Evolutionary conservation across 2,888 invertebrate genomes (phyloP).

Genomic region (Drymonia ruficornis): DNA sequence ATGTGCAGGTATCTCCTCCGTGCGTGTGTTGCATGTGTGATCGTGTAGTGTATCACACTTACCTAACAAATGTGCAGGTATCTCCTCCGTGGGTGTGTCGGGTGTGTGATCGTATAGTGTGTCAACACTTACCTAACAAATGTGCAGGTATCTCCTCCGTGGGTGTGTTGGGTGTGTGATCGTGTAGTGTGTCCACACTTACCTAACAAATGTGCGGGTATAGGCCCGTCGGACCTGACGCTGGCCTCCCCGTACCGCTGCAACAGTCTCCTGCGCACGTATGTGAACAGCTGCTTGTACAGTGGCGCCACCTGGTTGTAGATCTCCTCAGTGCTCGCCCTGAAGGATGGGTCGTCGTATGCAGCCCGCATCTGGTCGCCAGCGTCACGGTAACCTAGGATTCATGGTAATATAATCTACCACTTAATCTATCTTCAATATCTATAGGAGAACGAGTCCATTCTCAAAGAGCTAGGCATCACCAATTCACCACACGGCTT

Average conservation of each 20-base stretch:
- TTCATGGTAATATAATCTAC: too few species aligned
- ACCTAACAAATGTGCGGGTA: conserved; percentile 93
- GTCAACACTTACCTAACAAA: conserved; percentile 83
- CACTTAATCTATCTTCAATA: too few species aligned
- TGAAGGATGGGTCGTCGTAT: conserved; percentile 89
- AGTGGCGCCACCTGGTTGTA: conserved; percentile 89
- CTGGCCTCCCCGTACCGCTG: conserved; percentile 86
- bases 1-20: too few species aligned
- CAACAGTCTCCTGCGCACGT: conserved; percentile 88
- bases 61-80: too few species aligned
- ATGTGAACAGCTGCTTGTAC: conserved; percentile 93
- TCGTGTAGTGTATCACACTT: too few species aligned
- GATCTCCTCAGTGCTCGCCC: conserved; percentile 81
- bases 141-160: conserved; percentile 90
- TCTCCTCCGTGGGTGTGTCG: too few species aligned
- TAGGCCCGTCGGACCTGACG: conserved; percentile 88
- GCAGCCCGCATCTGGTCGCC: conserved; percentile 91
- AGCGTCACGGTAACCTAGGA: conserved; percentile 89
- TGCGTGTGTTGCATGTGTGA: too few species aligned
- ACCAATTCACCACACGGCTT: too few species aligned
- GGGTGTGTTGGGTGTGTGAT: too few species aligned
- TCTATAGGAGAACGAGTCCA: too few species aligned
- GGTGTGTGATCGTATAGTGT: too few species aligned
- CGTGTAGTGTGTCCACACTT: conserved; percentile 12
- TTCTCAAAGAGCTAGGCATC: too few species aligned